These are phyloP conservation scores for Acleris laterana DNA, from an alignment of 2,888 invertebrate species.

Conservation along the genomic window DNA sequence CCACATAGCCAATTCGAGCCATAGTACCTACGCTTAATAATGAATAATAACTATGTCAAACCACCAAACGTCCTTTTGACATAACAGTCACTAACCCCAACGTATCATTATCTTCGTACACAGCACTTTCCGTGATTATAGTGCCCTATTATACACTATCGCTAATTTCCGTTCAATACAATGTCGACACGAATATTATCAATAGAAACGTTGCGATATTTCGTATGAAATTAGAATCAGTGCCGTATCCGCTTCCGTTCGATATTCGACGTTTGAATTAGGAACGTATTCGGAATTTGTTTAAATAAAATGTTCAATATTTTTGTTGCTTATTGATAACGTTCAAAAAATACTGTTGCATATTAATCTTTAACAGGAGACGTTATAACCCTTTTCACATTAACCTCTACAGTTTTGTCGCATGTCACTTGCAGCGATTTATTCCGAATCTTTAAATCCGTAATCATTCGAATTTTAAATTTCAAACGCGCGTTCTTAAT, in stretches of 20 bases:
- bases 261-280: conserved; percentile 79
- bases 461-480: too few species aligned
- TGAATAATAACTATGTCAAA: conserved; percentile 2
- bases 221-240: conserved; percentile 83
- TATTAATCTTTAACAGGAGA: not conserved
- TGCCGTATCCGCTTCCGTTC: conserved; percentile 83
- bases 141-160: conserved; percentile 72
- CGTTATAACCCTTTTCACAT: too few species aligned
- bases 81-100: conserved; percentile 11
- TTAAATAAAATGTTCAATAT: not conserved
- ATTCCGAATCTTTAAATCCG: too few species aligned
- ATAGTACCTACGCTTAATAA: not conserved
- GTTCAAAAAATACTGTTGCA: too few species aligned
- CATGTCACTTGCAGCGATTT: too few species aligned
- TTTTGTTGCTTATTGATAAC: too few species aligned
- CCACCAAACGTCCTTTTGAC: conserved; percentile 10
- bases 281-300: conserved; percentile 51
- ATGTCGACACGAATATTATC: conserved; percentile 77
- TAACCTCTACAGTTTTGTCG: too few species aligned
- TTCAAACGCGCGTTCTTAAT: not conserved
- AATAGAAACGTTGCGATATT: conserved; percentile 80
- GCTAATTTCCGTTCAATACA: conserved; percentile 81
- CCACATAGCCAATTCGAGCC: not conserved
- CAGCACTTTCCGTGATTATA: conserved; percentile 42
- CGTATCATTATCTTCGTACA: conserved; percentile 26